Evolutionary conservation across 2,113 vertebrate species (phyloP), one percentile per base, ranked within the genome.

Genomic region (Neogobius melanostomus): DNA sequence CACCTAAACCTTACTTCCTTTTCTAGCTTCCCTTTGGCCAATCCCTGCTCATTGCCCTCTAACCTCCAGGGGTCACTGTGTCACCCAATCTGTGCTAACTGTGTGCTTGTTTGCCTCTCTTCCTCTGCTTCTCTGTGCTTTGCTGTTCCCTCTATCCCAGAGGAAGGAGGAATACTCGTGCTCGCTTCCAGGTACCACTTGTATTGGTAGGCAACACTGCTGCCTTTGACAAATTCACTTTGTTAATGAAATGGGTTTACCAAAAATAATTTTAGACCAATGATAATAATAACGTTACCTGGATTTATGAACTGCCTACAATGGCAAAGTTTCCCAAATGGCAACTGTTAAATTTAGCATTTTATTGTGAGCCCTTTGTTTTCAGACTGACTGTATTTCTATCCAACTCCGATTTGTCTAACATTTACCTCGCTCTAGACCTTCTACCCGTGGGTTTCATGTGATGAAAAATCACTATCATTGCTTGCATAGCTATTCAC

Each of bases 131-230:
- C 94, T 89, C 92, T 92, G 92, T 88, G 86, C 95, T 93, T 91
- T 92, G 94, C 94, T 92, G 95, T 94, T 96, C 93, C 17, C 53
- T 93, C 92, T 91, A 76, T 90, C 90, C 95, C 96, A 99, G 98
- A 97, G 98, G 97, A 95, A 95, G 98, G 95, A 95, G 98, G 94
- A 99, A 98, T 95, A 94, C 98, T 70, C 97, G 98, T 88, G 92
- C 95, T 49, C 97, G 98, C 89, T 97, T 95, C 87, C 98, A 99
- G 98, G 98, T 99, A 99, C 93, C 93, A 79, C 85, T 90, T 64
- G 43, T 59, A 11, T 64, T 56, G 71, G 42, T 10, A 48, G 62
- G 54, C 11, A 56, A 11, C 57, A 8, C 28, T 36, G 28, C 28
- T 36, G 28, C 28, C 28, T 36, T 36, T 36, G 28, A 36, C 28